A percentile compares a stretch with the other conserved stretches of the same genome.
Conservation (phyloP, 2,113 vertebrate genomes). For the Erythrocercus mccallii region DNA sequence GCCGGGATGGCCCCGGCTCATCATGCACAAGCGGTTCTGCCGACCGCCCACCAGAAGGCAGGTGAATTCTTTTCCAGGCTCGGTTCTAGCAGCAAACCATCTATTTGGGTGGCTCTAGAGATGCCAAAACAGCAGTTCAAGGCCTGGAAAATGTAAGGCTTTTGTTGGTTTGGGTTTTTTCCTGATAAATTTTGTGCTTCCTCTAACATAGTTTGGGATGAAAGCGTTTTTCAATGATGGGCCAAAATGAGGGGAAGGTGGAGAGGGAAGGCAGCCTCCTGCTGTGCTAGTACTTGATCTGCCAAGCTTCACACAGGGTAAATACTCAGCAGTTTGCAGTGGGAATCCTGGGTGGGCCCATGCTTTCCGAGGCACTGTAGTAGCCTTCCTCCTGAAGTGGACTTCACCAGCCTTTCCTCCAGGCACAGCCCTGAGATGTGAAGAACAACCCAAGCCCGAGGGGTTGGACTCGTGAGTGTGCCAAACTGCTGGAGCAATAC, state of each 20-base stretch:
- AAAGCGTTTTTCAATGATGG: not conserved
- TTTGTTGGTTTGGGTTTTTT: not conserved
- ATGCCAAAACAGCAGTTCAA: not conserved
- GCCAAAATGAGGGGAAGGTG: not conserved
- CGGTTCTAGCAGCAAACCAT: not conserved
- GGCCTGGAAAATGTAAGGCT: not conserved
- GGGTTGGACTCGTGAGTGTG: not conserved
- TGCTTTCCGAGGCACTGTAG: not conserved
- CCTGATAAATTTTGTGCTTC: not conserved
- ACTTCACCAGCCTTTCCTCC: not conserved
- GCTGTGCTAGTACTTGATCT: not conserved
- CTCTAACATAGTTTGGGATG: not conserved
- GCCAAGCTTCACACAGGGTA: not conserved
- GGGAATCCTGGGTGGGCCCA: not conserved
- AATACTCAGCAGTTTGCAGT: not conserved
- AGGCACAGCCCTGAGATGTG: not conserved
- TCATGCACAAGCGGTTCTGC: not conserved
- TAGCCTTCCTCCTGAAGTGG: not conserved
- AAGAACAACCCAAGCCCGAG: not conserved
- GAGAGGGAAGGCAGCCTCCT: not conserved
- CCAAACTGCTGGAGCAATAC: conserved; percentile 59
- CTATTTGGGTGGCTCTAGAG: not conserved
- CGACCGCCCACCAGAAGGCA: not conserved
- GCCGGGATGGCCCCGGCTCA: not conserved
- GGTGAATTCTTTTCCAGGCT: not conserved